These are phyloP conservation scores for Drosophila ironensis DNA, from an alignment of 1,140 invertebrate genomes.

Conservation along the genomic window DNA sequence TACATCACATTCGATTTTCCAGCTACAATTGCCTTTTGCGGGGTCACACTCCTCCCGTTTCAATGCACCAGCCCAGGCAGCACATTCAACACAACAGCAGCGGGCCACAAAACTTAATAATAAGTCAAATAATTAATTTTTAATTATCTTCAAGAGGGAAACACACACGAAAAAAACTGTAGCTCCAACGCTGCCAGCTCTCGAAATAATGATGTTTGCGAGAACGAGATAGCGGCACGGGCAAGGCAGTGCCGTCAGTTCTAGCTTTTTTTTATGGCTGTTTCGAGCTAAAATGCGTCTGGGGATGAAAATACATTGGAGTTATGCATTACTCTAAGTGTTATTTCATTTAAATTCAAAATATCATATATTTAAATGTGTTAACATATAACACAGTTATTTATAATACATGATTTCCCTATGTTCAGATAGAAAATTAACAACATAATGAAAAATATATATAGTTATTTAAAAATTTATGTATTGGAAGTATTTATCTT, in stretches of 20 bases:
- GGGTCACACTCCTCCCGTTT: conserved; percentile 22
- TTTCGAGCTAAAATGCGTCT: too few species aligned
- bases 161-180: conserved; percentile 68
- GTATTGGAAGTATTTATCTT: too few species aligned
- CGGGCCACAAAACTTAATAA: conserved; percentile 73
- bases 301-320: too few species aligned
- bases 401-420: too few species aligned
- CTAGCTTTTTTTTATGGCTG: too few species aligned
- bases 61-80: conserved; percentile 42
- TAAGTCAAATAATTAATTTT: conserved; percentile 78
- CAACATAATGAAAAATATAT: too few species aligned
- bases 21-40: conserved; percentile 49
- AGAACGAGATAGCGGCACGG: conserved; percentile 31
- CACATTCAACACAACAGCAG: conserved; percentile 19
- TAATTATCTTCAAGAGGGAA: conserved; percentile 71
- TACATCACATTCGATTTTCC: conserved; percentile 61
- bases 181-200: conserved; percentile 54
- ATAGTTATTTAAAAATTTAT: too few species aligned
- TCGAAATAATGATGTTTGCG: conserved; percentile 65
- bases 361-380: too few species aligned
- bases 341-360: too few species aligned
- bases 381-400: too few species aligned
- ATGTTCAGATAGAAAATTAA: too few species aligned
- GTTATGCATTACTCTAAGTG: too few species aligned
- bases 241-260: not conserved